Base-by-base conservation (phyloP, 2,113 vertebrate species). In the human region DNA sequence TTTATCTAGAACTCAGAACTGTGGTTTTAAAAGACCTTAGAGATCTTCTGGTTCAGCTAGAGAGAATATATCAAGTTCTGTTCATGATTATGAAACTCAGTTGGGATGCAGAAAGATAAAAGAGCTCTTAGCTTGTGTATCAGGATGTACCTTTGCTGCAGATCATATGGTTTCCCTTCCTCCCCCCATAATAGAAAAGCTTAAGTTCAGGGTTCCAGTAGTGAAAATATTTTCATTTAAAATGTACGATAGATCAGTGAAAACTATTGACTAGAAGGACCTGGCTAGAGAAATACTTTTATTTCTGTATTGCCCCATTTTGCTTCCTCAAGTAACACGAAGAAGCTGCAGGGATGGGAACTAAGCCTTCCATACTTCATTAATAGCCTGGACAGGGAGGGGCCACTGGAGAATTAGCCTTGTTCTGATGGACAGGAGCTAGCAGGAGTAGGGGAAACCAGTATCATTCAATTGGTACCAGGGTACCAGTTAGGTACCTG, bases 1-100 rank as follows among this genome's bases (percentile, higher is more conserved):
- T 87, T 87, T 81, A 30, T 93, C 38, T 85, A 93, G 27, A 95
- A 61, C 38, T 97, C 86, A 91, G 59, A 94, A 79, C 30, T 80
- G 80, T 90, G 93, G 43, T 84, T 76, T 68, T 40, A 75, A 94
- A 85, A 87, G 52, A 88, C 32, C 20, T 80, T 80, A 93, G 82
- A 90, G 82, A 90, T 79, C 40, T 68, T 80, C 52, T 86, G 52
- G 38, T 66, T 6, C 23, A 85, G 86, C 43, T 90, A 81, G 57
- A 92, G 70, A 95, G 57, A 81, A 23, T 43, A 27, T n/a, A 72
- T 68, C 48, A 94, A 82, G 45, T 83, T 27, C 20, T 89, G 27
- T 43, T 83, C 76, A 64, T 96, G 75, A 66, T 18, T 84, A 85
- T 64, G 50, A 70, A 89, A 93, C 43, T 94, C 5, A 13, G 23